Conservation (phyloP, 2,888 invertebrate genomes). For the Tipula helvola region DNA sequence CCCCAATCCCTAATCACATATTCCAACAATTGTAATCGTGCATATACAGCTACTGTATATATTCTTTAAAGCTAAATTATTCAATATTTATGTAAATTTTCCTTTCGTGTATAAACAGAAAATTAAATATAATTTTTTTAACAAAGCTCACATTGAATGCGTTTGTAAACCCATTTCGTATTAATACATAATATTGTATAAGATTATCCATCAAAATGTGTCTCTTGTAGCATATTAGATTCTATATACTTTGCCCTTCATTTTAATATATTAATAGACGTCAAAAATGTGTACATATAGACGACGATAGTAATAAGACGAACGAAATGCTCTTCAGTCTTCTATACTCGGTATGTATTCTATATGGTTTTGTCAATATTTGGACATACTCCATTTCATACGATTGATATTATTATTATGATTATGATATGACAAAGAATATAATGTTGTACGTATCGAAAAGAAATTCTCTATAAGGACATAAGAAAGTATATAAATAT, state of each 20-base stretch:
- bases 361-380: conserved; percentile 7
- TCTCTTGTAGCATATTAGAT: neutral
- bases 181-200: neutral
- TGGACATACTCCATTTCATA: conserved; percentile 8
- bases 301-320: neutral
- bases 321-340: neutral
- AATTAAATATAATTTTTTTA: neutral
- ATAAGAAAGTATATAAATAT: neutral
- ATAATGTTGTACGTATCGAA: neutral
- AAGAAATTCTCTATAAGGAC: neutral
- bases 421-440: conserved; percentile 6
- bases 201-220: neutral
- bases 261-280: conserved; percentile 8
- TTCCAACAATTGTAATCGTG: neutral
- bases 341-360: neutral
- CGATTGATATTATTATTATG: conserved; percentile 9
- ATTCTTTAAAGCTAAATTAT: neutral
- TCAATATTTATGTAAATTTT: neutral
- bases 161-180: neutral
- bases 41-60: neutral
- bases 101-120: neutral
- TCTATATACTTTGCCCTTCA: neutral
- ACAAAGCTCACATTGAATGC: neutral
- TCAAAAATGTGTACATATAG: neutral
- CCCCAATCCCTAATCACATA: neutral